Base-by-base conservation (phyloP, 2,888 invertebrate genomes). In the Ormyrus nitidulus region DNA sequence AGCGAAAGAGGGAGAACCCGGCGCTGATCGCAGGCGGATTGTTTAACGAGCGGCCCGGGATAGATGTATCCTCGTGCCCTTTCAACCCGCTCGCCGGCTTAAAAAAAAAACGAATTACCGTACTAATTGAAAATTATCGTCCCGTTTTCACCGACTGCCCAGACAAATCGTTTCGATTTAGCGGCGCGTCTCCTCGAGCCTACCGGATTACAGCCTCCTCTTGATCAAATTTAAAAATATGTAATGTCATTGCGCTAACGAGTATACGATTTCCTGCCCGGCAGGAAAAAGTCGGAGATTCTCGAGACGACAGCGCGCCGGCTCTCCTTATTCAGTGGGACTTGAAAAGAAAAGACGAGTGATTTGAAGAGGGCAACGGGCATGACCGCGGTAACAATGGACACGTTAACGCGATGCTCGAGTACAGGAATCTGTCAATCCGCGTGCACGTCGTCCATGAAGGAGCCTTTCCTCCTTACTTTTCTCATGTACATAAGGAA, bases 341-440 rank as follows among this genome's bases (percentile, higher is more conserved):
- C 74, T 58, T 19, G 75, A 61, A 56, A 78, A 61, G 77, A 78
- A 77, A 73, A 75, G 68, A 62, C 68, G 72, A 76, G 65, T 66
- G 79, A 77, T 78, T 79, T 69, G 83, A 83, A 84, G 86, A 84
- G 87, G 84, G 87, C 88, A 87, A 85, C 85, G 86, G 87, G 88
- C 89, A 89, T 90, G 90, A 89, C 89, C 88, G 85, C 84, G 85
- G 86, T 84, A 88, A 90, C 88, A 90, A 88, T 86, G 83, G 77
- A 56, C 71, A 68, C 66, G 81, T 78, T 77, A 82, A 83, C 76
- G 69, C 62, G 77, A 80, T 73, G 77, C 73, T 80, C 79, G 84
- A 81, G 83, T 83, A 86, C 88, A 89, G 88, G 89, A 87, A 89
- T 89, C 88, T 87, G 90, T 89, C 90, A 90, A 90, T 90, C 89